phyloP scores from a whole-genome alignment of 2,113 vertebrate genomes.

The Coptodon rendalli region DNA sequence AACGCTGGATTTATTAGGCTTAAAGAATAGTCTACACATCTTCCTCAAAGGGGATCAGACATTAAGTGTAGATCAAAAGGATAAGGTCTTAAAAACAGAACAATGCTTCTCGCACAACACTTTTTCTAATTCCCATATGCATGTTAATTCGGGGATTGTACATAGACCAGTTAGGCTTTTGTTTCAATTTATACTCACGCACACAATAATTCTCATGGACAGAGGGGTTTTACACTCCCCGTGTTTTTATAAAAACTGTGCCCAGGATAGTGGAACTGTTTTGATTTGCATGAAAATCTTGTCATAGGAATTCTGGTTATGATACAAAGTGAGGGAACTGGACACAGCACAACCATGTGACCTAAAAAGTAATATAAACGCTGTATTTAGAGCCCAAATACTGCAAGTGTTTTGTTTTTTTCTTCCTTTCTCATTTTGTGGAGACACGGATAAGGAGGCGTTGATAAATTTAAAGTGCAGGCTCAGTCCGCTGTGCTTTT shows the following conservation, averaged over 20 bases:
- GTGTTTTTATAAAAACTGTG: background rate
- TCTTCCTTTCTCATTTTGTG: background rate
- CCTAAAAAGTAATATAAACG: background rate
- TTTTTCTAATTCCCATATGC: constrained; percentile 41
- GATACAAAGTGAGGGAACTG: background rate
- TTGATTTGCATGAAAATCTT: background rate
- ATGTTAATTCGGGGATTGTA: constrained; percentile 31
- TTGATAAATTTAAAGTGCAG: constrained; percentile 35
- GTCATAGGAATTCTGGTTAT: background rate
- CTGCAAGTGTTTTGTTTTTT: background rate
- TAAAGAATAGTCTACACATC: constrained; percentile 62
- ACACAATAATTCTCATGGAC: background rate
- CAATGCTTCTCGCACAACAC: constrained; percentile 22
- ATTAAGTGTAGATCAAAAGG: constrained; percentile 72
- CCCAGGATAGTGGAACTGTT: background rate
- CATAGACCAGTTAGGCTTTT: constrained; percentile 1
- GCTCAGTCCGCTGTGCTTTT: constrained; percentile 17
- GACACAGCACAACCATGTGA: background rate
- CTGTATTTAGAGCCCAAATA: background rate
- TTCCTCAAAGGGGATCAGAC: constrained; percentile 69
- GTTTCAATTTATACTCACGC: background rate
- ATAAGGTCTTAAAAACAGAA: constrained; percentile 63
- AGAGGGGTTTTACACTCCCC: background rate
- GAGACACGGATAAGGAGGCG: constrained; percentile 28
- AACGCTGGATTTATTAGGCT: constrained; percentile 70